A percentile compares a stretch with the other conserved stretches of the same genome.
These are phyloP conservation scores for Silurus meridionalis DNA, from an alignment of 2,113 vertebrate genomes.

Conservation along the genomic window DNA sequence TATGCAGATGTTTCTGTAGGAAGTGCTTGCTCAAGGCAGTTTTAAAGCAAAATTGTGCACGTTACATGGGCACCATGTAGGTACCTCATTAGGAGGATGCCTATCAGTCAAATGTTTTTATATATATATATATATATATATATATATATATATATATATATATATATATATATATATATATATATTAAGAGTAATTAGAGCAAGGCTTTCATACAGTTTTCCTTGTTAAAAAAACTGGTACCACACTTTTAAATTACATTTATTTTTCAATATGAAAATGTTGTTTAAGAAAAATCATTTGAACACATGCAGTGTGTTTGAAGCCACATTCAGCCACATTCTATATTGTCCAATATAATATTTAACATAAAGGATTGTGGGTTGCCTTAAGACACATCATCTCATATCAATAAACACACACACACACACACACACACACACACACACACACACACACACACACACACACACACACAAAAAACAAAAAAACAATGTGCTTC, in stretches of 20 bases:
- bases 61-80: constrained; percentile 25
- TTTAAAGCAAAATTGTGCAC: constrained; percentile 1
- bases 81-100: constrained; percentile 39
- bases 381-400: neutral
- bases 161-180: too few species aligned
- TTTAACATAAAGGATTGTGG: too few species aligned
- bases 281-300: neutral
- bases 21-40: constrained; percentile 38
- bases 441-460: neutral
- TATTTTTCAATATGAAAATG: neutral
- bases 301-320: neutral
- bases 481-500: neutral
- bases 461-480: neutral
- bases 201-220: neutral
- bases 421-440: neutral
- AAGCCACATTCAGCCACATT: neutral
- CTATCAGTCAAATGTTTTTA: neutral
- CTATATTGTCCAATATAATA: too few species aligned
- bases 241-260: neutral
- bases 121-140: too few species aligned
- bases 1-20: constrained; percentile 52
- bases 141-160: too few species aligned
- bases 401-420: neutral
- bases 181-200: neutral
- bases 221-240: neutral